A percentile compares a stretch with the other conserved stretches of the same genome.
Evolutionary conservation across 2,888 invertebrate species (phyloP).

Genomic region (Lasius platythorax): DNA sequence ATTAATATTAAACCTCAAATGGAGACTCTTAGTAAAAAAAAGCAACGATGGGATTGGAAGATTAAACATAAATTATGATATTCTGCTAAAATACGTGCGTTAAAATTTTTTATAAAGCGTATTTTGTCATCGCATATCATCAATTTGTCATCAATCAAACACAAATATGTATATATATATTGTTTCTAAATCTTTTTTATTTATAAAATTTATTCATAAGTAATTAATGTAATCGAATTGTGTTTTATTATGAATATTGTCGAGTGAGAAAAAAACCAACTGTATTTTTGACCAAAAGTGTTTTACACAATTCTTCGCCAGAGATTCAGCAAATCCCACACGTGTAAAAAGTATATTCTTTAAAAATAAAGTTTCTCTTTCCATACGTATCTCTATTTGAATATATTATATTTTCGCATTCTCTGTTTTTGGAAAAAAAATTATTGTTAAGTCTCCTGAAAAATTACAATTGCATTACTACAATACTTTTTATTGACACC

Average conservation of each 20-base stretch:
- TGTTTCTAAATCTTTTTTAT: background rate
- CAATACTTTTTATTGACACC: background rate
- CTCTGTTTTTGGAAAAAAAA: background rate
- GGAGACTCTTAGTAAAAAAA: slow-evolving; percentile 60
- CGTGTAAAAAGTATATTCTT: no score
- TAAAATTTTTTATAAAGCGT: background rate
- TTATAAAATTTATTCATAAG: background rate
- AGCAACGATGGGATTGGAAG: slow-evolving; percentile 61
- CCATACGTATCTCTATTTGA: background rate
- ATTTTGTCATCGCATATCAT: background rate
- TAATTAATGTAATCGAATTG: no score
- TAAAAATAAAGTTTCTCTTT: background rate
- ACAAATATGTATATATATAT: background rate
- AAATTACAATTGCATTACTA: background rate
- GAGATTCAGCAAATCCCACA: no score
- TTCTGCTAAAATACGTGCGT: background rate
- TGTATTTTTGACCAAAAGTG: background rate
- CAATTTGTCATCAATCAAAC: background rate
- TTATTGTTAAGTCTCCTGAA: background rate
- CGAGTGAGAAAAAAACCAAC: background rate
- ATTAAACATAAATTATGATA: slow-evolving; percentile 67
- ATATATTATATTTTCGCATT: background rate
- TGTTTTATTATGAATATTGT: no score
- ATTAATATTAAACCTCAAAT: slow-evolving; percentile 76
- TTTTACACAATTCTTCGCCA: background rate